Evolutionary conservation across 2,888 invertebrate species (phyloP).

Genomic region (Melitaea athalia): DNA sequence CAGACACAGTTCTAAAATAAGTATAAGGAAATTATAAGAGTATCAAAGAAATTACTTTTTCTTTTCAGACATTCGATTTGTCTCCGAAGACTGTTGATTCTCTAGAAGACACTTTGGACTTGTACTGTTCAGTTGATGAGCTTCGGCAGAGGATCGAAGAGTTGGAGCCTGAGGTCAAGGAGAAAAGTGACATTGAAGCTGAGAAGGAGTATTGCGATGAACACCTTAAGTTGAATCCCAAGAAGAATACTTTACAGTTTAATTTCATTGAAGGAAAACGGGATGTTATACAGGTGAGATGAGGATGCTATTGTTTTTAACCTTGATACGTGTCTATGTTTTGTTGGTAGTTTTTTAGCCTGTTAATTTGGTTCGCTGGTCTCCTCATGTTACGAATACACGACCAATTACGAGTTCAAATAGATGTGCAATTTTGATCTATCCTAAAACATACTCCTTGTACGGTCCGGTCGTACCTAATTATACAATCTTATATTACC

Average conservation of each 20-base stretch:
- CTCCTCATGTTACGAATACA: too few relatives aligned
- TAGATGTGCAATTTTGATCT: too few relatives aligned
- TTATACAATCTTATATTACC: too few relatives aligned
- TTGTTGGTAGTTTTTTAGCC: not conserved
- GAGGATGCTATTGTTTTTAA: not conserved
- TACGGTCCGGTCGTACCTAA: too few relatives aligned
- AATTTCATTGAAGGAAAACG: conserved; percentile 78
- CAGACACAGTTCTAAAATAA: too few relatives aligned
- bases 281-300: conserved; percentile 69
- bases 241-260: conserved; percentile 73
- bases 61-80: conserved; percentile 73
- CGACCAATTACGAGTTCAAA: too few relatives aligned
- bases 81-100: conserved; percentile 77
- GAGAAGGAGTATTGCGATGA: conserved; percentile 58
- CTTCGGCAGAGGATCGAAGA: conserved; percentile 80
- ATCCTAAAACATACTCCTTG: too few relatives aligned
- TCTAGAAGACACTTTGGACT: conserved; percentile 83
- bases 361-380: too few relatives aligned
- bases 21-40: too few relatives aligned
- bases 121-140: conserved; percentile 87
- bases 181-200: conserved; percentile 52
- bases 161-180: conserved; percentile 69
- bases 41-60: not conserved
- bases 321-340: not conserved
- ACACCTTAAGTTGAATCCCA: conserved; percentile 61